Evolutionary conservation across 2,888 invertebrate genomes (phyloP).

Genomic region (Synanthedon andrenaeformis): DNA sequence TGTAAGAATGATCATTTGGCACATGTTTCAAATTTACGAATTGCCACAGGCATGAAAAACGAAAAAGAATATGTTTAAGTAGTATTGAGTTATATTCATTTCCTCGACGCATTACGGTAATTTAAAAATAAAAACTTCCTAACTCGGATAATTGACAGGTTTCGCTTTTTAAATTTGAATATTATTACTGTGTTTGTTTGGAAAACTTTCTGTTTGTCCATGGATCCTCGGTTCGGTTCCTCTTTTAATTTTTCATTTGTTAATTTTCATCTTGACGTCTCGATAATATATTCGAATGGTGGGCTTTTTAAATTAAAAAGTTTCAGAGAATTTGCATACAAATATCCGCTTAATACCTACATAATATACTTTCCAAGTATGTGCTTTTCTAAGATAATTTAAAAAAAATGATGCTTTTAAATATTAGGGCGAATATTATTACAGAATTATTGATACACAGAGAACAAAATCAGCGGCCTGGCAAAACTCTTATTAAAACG

Average conservation of each 20-base stretch:
- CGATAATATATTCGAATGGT: slow-evolving; percentile 27
- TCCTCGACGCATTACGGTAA: neutral
- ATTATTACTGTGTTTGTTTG: slow-evolving; percentile 36
- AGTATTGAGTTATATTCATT: too few relatives aligned
- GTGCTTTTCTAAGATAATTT: slow-evolving; percentile 1
- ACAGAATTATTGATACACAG: too few relatives aligned
- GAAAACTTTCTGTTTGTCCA: slow-evolving; percentile 40
- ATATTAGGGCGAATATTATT: too few relatives aligned
- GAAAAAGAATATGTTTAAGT: too few relatives aligned
- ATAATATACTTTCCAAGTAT: slow-evolving; percentile 18
- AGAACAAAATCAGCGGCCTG: too few relatives aligned
- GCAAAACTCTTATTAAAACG: too few relatives aligned
- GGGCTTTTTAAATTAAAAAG: slow-evolving; percentile 26
- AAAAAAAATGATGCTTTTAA: too few relatives aligned
- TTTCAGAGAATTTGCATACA: slow-evolving; percentile 11
- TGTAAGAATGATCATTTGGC: too few relatives aligned
- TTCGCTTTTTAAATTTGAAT: slow-evolving; percentile 35
- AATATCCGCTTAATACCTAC: neutral
- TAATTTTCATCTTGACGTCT: slow-evolving; percentile 27
- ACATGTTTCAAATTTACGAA: too few relatives aligned
- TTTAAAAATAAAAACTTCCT: slow-evolving; percentile 5
- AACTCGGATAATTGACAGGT: slow-evolving; percentile 20
- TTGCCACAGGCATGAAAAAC: too few relatives aligned
- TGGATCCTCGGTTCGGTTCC: slow-evolving; percentile 13
- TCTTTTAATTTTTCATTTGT: slow-evolving; percentile 30